Evolutionary conservation across 2,797 vertebrate species (phyloP), one percentile per base, ranked within the genome.

Genomic region (Anolis apletophallus): DNA sequence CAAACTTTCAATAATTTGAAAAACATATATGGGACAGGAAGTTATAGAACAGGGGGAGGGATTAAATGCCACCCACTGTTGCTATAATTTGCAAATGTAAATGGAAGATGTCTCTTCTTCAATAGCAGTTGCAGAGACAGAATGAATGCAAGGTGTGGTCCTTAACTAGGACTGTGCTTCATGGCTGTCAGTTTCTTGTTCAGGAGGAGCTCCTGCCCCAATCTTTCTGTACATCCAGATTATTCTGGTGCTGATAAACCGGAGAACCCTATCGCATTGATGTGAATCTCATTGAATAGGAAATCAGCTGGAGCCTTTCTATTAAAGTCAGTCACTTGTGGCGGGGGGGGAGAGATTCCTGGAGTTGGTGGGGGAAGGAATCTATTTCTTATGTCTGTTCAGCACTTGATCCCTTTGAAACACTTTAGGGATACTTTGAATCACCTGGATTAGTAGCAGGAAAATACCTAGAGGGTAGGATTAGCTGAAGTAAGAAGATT

Each of bases 201-300:
- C 21, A 26, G 76, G 32, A 59, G 32, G 19, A 40, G 23, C 77
- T 61, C 21, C 6, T 61, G 77, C 7, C 52, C 9, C 23, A 80
- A 88, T 54, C 5, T 26, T n/a, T 90, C n/a, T 86, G 67, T 7
- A 71, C 91, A 50, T 74, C 67, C 10, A 1, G 85, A 82, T 73
- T 80, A 84, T 68, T 0, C 21, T 75, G 8, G 69, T 85, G 77
- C 54, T 61, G 40, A 84, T 84, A 69, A 55, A 76, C 10, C 68
- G 81, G 79, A 21, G 1, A 2, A 14, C n/a, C 26, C 59, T 13
- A 71, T n/a, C 76, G 80, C 52, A 46, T 34, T 85, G 16, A 78
- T 77, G 59, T 72, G 85, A 76, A 81, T 13, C 46, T 50, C 5
- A 0, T 8, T 23, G 78, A 80, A 46, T 26, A 46, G 36, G 64